A percentile compares a stretch with the other conserved stretches of the same genome.
These are phyloP conservation scores for Sinocyclocheilus rhinocerous DNA, from an alignment of 2,113 vertebrate species.

Conservation along the genomic window DNA sequence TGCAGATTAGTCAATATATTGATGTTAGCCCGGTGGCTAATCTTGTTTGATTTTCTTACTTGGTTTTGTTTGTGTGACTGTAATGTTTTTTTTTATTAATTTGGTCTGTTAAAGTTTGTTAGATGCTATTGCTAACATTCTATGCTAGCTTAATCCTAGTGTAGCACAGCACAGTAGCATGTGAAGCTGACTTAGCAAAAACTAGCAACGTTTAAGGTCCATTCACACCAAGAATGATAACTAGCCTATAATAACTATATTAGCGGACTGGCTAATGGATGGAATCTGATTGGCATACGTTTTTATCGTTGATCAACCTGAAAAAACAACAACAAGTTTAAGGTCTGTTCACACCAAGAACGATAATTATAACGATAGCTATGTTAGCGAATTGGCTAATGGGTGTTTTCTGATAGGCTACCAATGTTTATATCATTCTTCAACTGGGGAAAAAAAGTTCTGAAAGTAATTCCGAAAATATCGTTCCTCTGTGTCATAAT, in stretches of 20 bases:
- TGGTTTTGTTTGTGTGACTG: background rate
- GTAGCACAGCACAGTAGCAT: background rate
- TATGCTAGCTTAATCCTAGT: background rate
- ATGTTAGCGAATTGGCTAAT: background rate
- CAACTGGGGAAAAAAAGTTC: background rate
- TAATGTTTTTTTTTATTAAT: slow-evolving; percentile 4
- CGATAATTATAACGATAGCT: background rate
- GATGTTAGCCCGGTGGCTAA: background rate
- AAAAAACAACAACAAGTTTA: background rate
- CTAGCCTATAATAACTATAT: background rate
- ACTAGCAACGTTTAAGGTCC: background rate
- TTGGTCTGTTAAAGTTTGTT: background rate
- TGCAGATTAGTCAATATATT: background rate
- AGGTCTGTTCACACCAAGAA: background rate
- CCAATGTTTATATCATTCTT: background rate
- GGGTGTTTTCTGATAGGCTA: background rate
- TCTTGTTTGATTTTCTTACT: background rate
- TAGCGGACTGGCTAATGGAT: background rate
- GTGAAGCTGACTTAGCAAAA: background rate
- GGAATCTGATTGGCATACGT: background rate
- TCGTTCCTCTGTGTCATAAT: background rate
- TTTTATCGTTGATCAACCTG: background rate
- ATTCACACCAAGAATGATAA: background rate
- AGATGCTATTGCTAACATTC: slow-evolving; percentile 2
- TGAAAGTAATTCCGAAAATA: background rate